Evolutionary conservation across 2,888 invertebrate species (phyloP).

Genomic region (Hybos culiciformis): DNA sequence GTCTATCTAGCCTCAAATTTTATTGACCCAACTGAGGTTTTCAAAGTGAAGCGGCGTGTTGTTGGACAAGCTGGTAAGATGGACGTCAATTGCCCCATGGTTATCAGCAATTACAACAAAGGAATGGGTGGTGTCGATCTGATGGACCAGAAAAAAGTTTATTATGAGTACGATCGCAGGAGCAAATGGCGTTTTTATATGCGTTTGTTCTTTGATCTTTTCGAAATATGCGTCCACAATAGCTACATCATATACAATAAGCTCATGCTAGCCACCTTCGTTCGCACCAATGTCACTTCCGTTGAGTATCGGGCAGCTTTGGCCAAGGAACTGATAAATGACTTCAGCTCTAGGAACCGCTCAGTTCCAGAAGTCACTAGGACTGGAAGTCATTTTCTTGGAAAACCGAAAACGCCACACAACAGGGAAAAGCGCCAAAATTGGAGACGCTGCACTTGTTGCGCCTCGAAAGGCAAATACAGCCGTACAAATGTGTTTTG

Average conservation of each 20-base stretch:
- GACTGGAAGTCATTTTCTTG: too few species aligned
- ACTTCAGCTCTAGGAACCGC: conserved; percentile 1
- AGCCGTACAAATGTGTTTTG: too few species aligned
- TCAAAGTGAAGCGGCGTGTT: background rate
- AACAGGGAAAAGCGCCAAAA: too few species aligned
- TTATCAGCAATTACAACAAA: conserved; percentile 3
- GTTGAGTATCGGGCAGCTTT: conserved; percentile 7
- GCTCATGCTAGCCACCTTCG: background rate
- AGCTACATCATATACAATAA: conserved; percentile 3
- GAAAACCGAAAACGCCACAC: too few species aligned
- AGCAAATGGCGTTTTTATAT: conserved; percentile 10
- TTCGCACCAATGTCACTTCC: background rate
- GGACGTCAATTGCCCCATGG: conserved; percentile 6
- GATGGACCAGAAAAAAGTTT: conserved; percentile 11
- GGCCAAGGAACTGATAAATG: background rate
- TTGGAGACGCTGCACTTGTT: too few species aligned
- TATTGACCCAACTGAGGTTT: conserved; percentile 2
- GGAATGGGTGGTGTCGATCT: conserved; percentile 8
- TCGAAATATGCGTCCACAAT: conserved; percentile 7
- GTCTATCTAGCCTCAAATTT: conserved; percentile 5
- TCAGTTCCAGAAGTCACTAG: background rate
- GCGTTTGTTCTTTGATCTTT: conserved; percentile 7
- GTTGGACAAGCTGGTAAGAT: conserved; percentile 7
- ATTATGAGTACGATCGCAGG: conserved; percentile 8
- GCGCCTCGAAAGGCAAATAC: too few species aligned